Base-by-base conservation (phyloP, 1,140 invertebrate genomes). In the Aphaenogaster rudis region DNA sequence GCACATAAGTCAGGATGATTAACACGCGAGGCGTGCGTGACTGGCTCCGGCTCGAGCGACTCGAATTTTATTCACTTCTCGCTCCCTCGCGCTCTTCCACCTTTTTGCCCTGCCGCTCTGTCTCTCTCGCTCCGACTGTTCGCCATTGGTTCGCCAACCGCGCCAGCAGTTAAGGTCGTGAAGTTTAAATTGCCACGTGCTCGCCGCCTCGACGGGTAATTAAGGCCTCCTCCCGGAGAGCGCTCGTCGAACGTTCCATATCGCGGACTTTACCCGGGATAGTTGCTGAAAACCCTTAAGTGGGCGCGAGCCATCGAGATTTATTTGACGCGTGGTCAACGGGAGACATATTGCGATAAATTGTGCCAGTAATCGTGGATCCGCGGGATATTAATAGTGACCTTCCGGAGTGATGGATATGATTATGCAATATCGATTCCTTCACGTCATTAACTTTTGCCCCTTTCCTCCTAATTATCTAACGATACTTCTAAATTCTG, bases 1-100 rank as follows among this genome's bases (percentile, higher is more conserved):
- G 69, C 87, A 93, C 91, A 93, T 93, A 94, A 94, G 92, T 94
- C 91, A 93, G 89, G 88, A 94, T 92, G 91, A 93, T 94, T 94
- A 94, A 94, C 92, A 92, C 92, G 93, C 91, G 66, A 92, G 91
- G 88, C 86, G 89, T 94, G 94, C 93, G 92, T 93, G 93, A 94
- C 93, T 91, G 93, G 92, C 86, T 91, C 79, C 89, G 71, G 36
- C 17, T 76, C 72, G 89, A 93, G 87, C 89, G 91, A 93, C 90
- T 90, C 87, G 88, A 94, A 93, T 92, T 84, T 93, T 94, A 94
- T 93, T 94, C 88, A 88, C 86, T 86, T 89, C 92, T 89, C 93
- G 82, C 86, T 82, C 52, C 28, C 71, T 71, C 88, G 85, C 84
- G 77, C 61, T 86, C 66, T 84, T 88, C 28, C 76, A 64, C 61